Base-by-base conservation (phyloP, 1,140 invertebrate species). In the Anastrepha obliqua region DNA sequence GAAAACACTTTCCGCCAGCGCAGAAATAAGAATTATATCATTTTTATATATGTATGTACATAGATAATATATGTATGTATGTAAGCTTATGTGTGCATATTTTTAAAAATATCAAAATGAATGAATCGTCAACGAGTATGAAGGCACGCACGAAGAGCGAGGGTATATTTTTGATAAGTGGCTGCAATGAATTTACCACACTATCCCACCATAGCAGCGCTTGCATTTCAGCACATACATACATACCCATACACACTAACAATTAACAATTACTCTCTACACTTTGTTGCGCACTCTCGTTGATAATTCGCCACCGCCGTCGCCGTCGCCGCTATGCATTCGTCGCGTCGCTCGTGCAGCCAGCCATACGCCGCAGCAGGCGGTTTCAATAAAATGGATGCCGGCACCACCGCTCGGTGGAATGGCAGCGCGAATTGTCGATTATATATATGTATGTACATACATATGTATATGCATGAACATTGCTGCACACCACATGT, bases 1-100 rank as follows among this genome's bases (percentile, higher is more conserved):
- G 67, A 74, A 74, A 74, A 74, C 67, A 74, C 44, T 74, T 74
- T 47, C 17, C 13, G 39, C 67, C 39, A 74, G 39, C 42, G 15
- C 39, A 44, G 42, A 74, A 74, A 74, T 74, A 44, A 44, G 44
- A 47, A 74, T 74, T 74, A 74, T 74, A 44, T 74, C 67, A 74
- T 47, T 74, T 47, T 2, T 55, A 8, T 44, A 39, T 17, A 1
- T 1, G 13, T 15, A 74, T 11, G 11, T 47, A 70, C 39, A 65
- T 29, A 11, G 0, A 29, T 29, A 29, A 29, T 29, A 29, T 1
- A 29, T 29, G 29, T 29, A 29, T 29, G 29, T 1, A 29, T 29
- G 29, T 29, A 29, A 29, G 29, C 1, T 29, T 29, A 29, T 29
- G 29, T 29, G 29, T 29, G n/a, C 0, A 29, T 65, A 29, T 65